Percentiles rank a stretch among this genome's conserved stretches.
Evolutionary conservation across 2,113 vertebrate genomes (phyloP).

Genomic region (Hiodon alosoides): DNA sequence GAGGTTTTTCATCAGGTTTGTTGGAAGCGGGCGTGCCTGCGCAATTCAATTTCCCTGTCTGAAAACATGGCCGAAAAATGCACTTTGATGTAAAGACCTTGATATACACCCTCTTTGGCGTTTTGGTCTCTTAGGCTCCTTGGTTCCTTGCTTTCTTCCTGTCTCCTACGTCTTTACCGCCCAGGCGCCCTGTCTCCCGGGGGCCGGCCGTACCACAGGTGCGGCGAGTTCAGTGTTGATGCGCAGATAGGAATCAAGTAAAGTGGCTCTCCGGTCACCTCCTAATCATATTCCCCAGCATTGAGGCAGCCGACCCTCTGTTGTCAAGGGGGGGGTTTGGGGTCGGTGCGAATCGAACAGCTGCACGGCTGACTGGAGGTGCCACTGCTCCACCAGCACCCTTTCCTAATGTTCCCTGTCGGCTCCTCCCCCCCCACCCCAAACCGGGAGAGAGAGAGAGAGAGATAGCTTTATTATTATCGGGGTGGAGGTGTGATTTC

Average conservation of each 20-base stretch:
- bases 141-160: background rate
- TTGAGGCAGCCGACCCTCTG: constrained; percentile 17
- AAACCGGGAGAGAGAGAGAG: background rate
- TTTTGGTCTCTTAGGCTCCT: background rate
- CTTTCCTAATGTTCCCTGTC: background rate
- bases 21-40: background rate
- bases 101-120: background rate
- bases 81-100: constrained; percentile 8
- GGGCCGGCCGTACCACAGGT: constrained; percentile 19
- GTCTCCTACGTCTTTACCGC: background rate
- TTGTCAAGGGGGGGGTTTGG: background rate
- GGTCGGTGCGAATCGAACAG: background rate
- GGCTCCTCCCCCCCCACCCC: background rate
- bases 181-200: background rate
- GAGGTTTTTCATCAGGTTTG: background rate
- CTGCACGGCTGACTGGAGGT: background rate
- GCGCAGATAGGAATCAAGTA: constrained; percentile 19
- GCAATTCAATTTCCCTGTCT: constrained; percentile 10
- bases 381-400: background rate
- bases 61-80: background rate
- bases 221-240: background rate
- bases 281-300: constrained; percentile 11
- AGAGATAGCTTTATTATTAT: no score
- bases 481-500: no score
- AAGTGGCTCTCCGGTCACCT: constrained; percentile 19